Conservation (phyloP, 2,113 vertebrate genomes). For the Camarhynchus parvulus region DNA sequence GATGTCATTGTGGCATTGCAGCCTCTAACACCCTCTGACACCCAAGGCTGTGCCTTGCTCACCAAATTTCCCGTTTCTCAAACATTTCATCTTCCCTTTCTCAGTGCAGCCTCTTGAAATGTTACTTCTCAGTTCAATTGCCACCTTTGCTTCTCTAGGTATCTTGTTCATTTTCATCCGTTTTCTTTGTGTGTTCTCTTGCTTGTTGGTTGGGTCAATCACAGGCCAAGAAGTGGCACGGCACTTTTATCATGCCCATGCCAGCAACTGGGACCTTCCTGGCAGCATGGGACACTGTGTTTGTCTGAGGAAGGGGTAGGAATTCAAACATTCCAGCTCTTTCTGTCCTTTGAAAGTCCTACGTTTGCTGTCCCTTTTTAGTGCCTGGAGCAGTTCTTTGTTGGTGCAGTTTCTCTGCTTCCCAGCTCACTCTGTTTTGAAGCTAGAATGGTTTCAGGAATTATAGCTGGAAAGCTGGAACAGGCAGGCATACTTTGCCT, state of each 20-base stretch:
- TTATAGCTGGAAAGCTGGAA: constrained; percentile 3
- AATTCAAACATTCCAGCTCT: background rate
- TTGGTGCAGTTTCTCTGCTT: background rate
- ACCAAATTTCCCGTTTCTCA: background rate
- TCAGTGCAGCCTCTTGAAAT: background rate
- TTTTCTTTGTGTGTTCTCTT: background rate
- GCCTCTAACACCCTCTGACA: background rate
- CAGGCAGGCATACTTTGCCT: constrained; percentile 7
- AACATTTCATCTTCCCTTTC: background rate
- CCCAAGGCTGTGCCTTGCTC: background rate
- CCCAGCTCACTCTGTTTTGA: background rate
- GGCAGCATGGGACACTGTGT: accelerated
- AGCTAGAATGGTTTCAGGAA: background rate
- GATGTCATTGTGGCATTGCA: background rate
- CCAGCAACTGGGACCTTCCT: background rate
- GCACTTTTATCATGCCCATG: background rate
- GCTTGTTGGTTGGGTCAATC: background rate
- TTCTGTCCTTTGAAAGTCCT: background rate
- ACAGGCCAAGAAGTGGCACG: background rate
- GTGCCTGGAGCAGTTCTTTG: background rate
- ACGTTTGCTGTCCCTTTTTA: background rate
- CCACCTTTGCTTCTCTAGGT: background rate
- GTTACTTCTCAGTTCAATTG: background rate
- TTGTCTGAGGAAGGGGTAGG: background rate
- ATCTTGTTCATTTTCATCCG: background rate